These are phyloP conservation scores for Monoplex corrugatus DNA, from an alignment of 2,888 invertebrate genomes.

Conservation along the genomic window DNA sequence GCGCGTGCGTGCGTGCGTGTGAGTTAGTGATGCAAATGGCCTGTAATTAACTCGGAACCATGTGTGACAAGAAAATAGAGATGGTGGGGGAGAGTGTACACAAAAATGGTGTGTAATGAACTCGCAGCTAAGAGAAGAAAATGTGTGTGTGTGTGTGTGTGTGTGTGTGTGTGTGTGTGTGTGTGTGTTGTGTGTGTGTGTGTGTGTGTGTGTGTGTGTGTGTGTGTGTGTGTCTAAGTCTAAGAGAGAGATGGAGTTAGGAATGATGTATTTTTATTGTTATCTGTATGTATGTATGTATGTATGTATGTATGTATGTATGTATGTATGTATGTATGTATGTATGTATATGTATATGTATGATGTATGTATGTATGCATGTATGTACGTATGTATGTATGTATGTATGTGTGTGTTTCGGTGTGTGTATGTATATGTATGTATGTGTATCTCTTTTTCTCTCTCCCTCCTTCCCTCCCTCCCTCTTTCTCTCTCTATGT, in stretches of 20 bases:
- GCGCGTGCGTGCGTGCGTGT: too few species aligned
- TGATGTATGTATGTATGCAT: neutral
- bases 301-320: too few species aligned
- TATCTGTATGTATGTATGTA: too few species aligned
- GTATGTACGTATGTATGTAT: neutral
- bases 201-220: slow-evolving; percentile 1
- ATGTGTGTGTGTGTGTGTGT: neutral
- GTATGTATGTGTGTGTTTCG: neutral
- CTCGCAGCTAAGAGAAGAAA: too few species aligned
- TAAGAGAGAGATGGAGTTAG: too few species aligned
- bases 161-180: neutral
- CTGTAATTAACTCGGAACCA: too few species aligned
- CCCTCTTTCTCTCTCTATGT: slow-evolving; percentile 2
- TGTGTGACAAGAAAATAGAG: too few species aligned
- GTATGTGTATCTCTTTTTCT: neutral
- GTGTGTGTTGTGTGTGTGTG: neutral
- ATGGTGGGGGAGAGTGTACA: too few species aligned
- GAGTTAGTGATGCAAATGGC: too few species aligned
- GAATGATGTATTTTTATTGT: too few species aligned
- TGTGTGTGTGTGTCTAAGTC: neutral
- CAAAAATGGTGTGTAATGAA: too few species aligned
- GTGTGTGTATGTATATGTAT: neutral
- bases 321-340: neutral
- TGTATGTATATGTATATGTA: neutral
- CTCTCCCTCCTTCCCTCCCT: neutral